Evolutionary conservation across 2,888 invertebrate species (phyloP), one percentile per base, ranked within the genome.

Genomic region (Villa cingulata): DNA sequence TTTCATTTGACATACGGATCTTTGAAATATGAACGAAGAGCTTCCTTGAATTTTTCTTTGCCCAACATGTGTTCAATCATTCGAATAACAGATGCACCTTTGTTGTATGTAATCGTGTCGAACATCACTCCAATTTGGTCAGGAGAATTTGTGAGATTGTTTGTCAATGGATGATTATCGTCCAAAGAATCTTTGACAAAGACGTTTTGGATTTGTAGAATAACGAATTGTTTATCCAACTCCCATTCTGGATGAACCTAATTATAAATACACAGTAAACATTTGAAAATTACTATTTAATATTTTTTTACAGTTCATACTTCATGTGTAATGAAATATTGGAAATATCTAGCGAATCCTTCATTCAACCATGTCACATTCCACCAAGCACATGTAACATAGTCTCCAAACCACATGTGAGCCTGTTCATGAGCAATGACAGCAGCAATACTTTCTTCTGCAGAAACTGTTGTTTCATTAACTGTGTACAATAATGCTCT

Each of bases 351-450:
- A 0, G 83, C 83, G 52, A 85, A 83, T 1, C 68, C 69, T 63
- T 86, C 86, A 12, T 75, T 74, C 45, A 83, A 64, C 74, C 55
- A 86, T 75, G 62, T 79, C 77, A 40, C 72, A 56, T 56, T 70
- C 74, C 74, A 86, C 72, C 82, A 84, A 23, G 72, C 64, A 0
- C 80, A 78, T 0, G 82, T 77, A 1, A 86, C 80, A 55, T 81
- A 73, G 59, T 86, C 81, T 0, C 86, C 86, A 58, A 86, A 86
- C 86, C 86, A 87, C 73, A 80, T 81, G 62, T 90, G 89, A 0
- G 72, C 69, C 46, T 77, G 74, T 58, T 78, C 78, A 56, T 78
- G 78, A 43, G 71, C 71, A 38, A 77, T 74, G 6, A 81, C 77
- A 57, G 72, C 72, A 19, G 79, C 80, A 9, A 82, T 20, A 23